Base-by-base conservation (phyloP, 1,140 invertebrate genomes). In the Lordiphosa clarofinis region DNA sequence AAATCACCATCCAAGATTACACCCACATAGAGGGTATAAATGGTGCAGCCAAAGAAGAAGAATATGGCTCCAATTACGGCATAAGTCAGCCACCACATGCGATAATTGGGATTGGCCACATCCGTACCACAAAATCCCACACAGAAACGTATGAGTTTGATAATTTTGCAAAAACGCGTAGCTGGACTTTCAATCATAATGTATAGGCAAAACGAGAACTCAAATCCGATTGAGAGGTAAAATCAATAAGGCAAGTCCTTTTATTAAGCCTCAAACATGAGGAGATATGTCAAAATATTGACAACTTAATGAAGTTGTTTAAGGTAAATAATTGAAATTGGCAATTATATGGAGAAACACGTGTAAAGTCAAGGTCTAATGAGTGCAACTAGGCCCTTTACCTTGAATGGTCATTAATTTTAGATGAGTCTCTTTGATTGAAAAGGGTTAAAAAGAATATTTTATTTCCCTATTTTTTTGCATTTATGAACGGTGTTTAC, bases 11-110 rank as follows among this genome's bases (percentile, higher is more conserved):
- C 39, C 1, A 62, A 2, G 0, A 65, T n/a, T 5, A 74, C 53
- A 1, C 66, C 79, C 54, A 71, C 55, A 28, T 86, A 86, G 1
- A 86, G 43, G 0, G 79, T 86, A 35, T 86, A 86, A 0, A 38
- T 19, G 4, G 73, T 74, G 8, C 56, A 70, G n/a, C 12, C 46
- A 0, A 54, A 84, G 4, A 72, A 86, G 8, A 63, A 31, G 0
- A 50, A 12, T 13, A 66, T 54, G 1, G 64, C 36, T 0, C 3
- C 10, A 0, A 84, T 38, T 0, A 84, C 28, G 0, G 42, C 1
- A 10, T 86, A 84, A 1, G 73, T 84, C 11, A 74, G 36, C 42
- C 43, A 40, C 59, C 65, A 74, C 69, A 79, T 71, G 0, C 39
- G 56, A 39, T 56, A 84, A 7, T 79, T 49, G 0, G 68, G 78